Evolutionary conservation across 30 jellyfish, hydroid and myxozoan species (phyloP), one percentile per base, ranked within the genome.

Genomic region (Chrysaora quinquecirrha): DNA sequence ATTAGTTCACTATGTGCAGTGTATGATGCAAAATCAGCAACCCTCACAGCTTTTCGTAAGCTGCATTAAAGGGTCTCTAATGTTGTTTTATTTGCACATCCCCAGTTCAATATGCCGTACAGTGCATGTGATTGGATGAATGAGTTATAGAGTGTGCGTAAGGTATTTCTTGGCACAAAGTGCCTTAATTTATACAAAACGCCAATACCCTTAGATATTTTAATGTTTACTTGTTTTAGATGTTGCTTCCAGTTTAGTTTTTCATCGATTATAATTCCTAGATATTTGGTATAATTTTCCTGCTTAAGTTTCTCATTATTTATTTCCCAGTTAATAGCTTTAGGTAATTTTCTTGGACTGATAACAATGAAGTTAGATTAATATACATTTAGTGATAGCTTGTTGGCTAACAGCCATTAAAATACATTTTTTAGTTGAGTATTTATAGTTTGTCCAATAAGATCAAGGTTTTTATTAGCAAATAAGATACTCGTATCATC

Each of bases 11-110:
- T 49, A 20, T 75, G 86, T 75, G 86, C 86, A 22, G 75, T 75
- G 76, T 48, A 75, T 61, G 10, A 2, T 1, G 86, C 86, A 49
- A 31, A 75, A 31, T 75, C 86, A 6, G 54, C 31, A 6, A 75
- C 64, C 33, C 76, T 75, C 21, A 75, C 75, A 23, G 86, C 86
- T 75, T 75, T 75, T 0, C 74, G 86, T 75, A 75, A 75, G 64
- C 30, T 75, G 0, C 12, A 2, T 52, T n/a, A n/a, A 27, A 75
- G 22, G 11, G 75, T 50, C 54, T 75, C 86, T 20, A 75, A 71
- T 14, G 64, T 75, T 16, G 86, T 20, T 50, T 75, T 75, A 38
- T 33, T 75, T 4, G 86, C 86, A 58, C 86, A 75, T 2, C 86
- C 86, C 86, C n/a, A n/a, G n/a, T n/a, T n/a, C n/a, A n/a, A n/a